These are phyloP conservation scores for Lamellibrachia luymesi DNA, from an alignment of 1,140 invertebrate species.

Conservation along the genomic window DNA sequence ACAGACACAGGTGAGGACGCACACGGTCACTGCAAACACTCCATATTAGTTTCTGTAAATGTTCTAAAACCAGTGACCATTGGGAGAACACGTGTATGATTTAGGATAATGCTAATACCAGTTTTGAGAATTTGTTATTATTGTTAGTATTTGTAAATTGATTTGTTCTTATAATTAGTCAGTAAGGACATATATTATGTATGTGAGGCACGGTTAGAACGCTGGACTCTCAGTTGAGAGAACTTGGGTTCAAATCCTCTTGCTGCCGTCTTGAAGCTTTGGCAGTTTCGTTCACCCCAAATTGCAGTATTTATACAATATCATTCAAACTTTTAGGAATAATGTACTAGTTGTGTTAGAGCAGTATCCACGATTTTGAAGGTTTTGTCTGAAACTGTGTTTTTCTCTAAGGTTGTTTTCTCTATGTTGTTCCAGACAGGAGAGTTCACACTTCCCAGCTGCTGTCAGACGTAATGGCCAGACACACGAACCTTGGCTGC, in stretches of 20 bases:
- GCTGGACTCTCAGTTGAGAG: too few species aligned
- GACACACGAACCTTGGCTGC: background rate
- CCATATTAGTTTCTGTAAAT: background rate
- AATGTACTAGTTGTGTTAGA: background rate
- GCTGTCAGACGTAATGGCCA: background rate
- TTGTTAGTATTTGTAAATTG: too few species aligned
- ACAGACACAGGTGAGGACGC: background rate
- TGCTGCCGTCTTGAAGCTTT: too few species aligned
- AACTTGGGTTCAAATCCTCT: too few species aligned
- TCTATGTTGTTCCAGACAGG: background rate
- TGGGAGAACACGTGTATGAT: background rate
- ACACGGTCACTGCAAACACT: background rate
- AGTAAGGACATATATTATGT: too few species aligned
- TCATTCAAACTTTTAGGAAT: background rate
- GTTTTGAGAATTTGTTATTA: too few species aligned
- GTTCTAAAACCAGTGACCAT: background rate
- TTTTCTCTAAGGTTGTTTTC: too few species aligned
- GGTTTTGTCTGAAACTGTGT: background rate
- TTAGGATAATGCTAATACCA: background rate
- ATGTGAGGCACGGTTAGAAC: too few species aligned
- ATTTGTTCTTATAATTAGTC: too few species aligned
- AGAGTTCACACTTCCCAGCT: background rate
- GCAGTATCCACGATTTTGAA: background rate
- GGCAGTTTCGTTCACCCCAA: too few species aligned
- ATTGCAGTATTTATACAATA: background rate